Percentiles rank a stretch among this genome's conserved stretches.
phyloP scores from a whole-genome alignment of 2,113 vertebrate species.

The Boulengeromyrus knoepffleri region DNA sequence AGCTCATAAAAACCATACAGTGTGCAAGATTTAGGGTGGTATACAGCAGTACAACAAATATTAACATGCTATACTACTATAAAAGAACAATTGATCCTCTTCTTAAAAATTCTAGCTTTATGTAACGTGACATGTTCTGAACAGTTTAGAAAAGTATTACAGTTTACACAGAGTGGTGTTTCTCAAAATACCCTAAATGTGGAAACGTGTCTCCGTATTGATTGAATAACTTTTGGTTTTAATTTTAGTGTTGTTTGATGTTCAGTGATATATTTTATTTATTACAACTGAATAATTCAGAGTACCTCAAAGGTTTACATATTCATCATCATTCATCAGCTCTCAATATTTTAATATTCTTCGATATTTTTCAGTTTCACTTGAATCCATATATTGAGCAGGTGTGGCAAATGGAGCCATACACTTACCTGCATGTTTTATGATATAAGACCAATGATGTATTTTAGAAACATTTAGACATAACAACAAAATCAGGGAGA shows the following conservation, averaged over 20 bases:
- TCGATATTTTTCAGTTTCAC: neutral
- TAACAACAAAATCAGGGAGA: neutral
- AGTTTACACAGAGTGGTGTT: neutral
- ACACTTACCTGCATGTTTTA: neutral
- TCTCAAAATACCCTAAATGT: neutral
- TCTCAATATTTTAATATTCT: neutral
- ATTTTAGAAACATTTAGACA: neutral
- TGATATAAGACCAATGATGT: neutral
- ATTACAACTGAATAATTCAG: neutral
- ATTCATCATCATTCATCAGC: neutral
- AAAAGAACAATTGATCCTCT: neutral
- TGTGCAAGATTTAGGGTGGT: neutral
- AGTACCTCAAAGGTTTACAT: neutral
- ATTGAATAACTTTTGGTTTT: neutral
- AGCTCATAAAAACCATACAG: neutral
- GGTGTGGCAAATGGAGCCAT: neutral
- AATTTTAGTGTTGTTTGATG: neutral
- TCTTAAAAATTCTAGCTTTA: neutral
- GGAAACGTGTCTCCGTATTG: neutral
- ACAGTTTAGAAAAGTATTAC: neutral
- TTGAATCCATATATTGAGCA: neutral
- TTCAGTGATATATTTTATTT: neutral
- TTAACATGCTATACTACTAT: neutral
- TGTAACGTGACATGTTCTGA: neutral
- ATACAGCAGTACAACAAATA: neutral